These are phyloP conservation scores for Coenobita brevimanus DNA, from an alignment of 1,140 invertebrate species.

Conservation along the genomic window DNA sequence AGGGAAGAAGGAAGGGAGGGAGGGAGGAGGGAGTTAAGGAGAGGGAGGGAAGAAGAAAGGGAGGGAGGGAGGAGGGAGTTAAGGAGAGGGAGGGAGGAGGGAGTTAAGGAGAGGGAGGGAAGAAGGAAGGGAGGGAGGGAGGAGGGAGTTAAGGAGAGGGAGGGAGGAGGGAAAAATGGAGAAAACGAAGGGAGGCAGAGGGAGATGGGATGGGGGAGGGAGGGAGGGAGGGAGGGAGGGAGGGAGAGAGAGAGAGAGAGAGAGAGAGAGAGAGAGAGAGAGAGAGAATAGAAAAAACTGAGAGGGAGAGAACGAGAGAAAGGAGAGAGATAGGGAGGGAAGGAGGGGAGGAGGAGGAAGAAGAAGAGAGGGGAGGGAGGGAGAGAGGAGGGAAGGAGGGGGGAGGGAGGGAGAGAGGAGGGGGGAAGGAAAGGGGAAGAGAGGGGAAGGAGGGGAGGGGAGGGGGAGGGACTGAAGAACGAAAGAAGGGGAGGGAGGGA, in stretches of 20 bases:
- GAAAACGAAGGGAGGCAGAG: not conserved
- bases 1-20: not conserved
- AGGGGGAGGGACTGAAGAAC: not conserved
- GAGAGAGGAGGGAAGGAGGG: not conserved
- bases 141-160: too few relatives aligned
- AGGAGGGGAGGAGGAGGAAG: not conserved
- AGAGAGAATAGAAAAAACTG: not conserved
- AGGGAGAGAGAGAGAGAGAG: not conserved
- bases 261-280: too few relatives aligned
- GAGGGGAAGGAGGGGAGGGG: not conserved
- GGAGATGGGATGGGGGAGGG: too few relatives aligned
- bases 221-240: not conserved
- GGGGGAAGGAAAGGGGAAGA: not conserved
- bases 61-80: too few relatives aligned
- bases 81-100: too few relatives aligned
- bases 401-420: not conserved
- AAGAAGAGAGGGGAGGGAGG: not conserved
- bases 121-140: too few relatives aligned
- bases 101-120: too few relatives aligned
- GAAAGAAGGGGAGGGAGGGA: not conserved
- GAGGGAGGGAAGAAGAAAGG: too few relatives aligned
- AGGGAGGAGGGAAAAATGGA: not conserved
- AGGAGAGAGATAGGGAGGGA: too few relatives aligned
- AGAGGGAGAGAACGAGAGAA: too few relatives aligned
- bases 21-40: too few relatives aligned